Conservation (phyloP, 1,140 invertebrate species). For the Caerostris darwini region DNA sequence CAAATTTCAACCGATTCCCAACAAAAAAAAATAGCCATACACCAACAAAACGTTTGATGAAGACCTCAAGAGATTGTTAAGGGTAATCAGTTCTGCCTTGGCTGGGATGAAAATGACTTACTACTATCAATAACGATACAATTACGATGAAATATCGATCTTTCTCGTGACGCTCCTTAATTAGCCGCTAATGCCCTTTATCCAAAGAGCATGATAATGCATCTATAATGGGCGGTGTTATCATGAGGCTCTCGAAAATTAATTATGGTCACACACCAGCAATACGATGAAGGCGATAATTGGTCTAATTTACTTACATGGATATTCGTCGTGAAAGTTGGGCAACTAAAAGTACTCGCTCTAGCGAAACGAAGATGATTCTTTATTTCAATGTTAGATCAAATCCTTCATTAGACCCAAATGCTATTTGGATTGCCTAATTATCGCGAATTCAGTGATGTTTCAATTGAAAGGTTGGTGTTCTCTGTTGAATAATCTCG, state of each 20-base stretch:
- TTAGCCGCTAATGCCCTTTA: conserved; percentile 4
- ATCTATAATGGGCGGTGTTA: neutral
- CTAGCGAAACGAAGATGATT: too few relatives aligned
- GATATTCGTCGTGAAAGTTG: neutral
- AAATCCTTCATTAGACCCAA: too few relatives aligned
- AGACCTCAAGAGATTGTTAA: neutral
- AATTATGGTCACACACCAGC: neutral
- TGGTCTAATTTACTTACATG: neutral
- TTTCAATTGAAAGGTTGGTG: too few relatives aligned
- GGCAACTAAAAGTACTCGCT: neutral
- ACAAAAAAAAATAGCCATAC: neutral
- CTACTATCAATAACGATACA: neutral
- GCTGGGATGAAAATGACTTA: neutral
- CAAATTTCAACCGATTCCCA: neutral
- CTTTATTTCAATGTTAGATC: too few relatives aligned
- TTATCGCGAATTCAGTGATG: too few relatives aligned
- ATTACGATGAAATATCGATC: neutral
- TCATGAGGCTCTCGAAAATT: neutral
- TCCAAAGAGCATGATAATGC: neutral
- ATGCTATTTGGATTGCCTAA: too few relatives aligned
- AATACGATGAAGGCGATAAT: conserved; percentile 5
- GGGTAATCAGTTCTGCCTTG: neutral
- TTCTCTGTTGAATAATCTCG: too few relatives aligned
- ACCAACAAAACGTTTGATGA: neutral
- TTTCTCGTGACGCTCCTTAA: neutral